phyloP scores from a whole-genome alignment of 1,140 invertebrate species.

The Drusus annulatus region DNA sequence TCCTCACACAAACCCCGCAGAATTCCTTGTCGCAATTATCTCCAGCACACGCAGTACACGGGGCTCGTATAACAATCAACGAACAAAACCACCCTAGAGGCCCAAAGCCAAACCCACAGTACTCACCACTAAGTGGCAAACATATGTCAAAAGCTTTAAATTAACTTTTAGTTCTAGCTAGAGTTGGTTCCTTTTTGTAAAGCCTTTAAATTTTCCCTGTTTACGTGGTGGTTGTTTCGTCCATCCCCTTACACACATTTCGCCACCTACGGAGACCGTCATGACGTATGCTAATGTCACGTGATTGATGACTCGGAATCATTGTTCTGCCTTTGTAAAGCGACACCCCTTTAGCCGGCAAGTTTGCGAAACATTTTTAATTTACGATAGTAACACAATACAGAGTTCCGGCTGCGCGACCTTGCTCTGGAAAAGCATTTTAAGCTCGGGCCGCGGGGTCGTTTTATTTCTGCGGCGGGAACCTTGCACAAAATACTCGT shows the following conservation, averaged over 20 bases:
- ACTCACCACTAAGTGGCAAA: background rate
- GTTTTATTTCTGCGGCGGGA: too few relatives aligned
- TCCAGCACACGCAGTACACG: background rate
- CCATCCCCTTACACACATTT: conserved; percentile 1
- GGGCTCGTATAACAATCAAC: conserved; percentile 16
- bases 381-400: conserved; percentile 21
- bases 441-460: too few relatives aligned
- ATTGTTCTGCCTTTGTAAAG: conserved; percentile 18
- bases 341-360: conserved; percentile 18
- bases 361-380: conserved; percentile 37
- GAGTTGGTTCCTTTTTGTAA: background rate
- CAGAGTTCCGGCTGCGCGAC: background rate
- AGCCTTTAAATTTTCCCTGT: background rate
- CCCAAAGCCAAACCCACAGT: background rate
- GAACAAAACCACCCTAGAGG: conserved; percentile 21
- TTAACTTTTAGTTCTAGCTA: background rate
- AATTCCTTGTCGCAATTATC: conserved; percentile 14
- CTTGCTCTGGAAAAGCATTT: conserved; percentile 28
- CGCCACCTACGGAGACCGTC: conserved; percentile 29
- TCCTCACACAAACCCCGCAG: conserved; percentile 10
- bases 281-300: conserved; percentile 58
- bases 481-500: too few relatives aligned
- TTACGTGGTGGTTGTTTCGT: background rate
- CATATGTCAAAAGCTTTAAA: background rate
- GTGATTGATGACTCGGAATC: conserved; percentile 54